Evolutionary conservation across 1,140 invertebrate genomes (phyloP).

Genomic region (Drosophila ananassae): DNA sequence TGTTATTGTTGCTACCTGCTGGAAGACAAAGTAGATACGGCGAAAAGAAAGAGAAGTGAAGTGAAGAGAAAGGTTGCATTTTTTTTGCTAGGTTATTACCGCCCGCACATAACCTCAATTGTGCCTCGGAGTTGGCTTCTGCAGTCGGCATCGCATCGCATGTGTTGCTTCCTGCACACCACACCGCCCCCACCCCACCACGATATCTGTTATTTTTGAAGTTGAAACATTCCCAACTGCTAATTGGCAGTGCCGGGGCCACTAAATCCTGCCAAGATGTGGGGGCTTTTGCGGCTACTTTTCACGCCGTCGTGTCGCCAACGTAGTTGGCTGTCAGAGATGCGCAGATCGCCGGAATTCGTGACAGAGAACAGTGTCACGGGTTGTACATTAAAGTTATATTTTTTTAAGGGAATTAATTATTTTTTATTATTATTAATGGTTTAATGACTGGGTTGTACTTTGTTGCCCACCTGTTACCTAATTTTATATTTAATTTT

Average conservation of each 20-base stretch:
- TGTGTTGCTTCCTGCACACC: conserved; percentile 37
- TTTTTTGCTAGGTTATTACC: conserved; percentile 40
- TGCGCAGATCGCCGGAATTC: not conserved
- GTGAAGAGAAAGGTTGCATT: conserved; percentile 27
- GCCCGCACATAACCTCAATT: conserved; percentile 51
- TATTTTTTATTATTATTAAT: no score
- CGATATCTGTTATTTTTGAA: conserved; percentile 11
- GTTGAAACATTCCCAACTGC: conserved; percentile 4
- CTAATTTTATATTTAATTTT: no score
- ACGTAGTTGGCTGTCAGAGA: not conserved
- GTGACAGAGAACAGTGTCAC: not conserved
- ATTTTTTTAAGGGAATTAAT: no score
- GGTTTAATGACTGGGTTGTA: no score
- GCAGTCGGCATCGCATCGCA: conserved; percentile 50
- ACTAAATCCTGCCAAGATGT: conserved; percentile 14
- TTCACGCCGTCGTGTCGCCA: conserved; percentile 45
- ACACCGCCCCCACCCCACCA: no score
- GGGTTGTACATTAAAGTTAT: not conserved
- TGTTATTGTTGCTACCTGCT: conserved; percentile 48
- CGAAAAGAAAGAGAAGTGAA: not conserved
- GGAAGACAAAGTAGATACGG: conserved; percentile 7
- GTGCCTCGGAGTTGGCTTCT: not conserved
- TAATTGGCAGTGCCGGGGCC: conserved; percentile 27
- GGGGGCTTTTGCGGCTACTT: conserved; percentile 18
- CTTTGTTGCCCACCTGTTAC: no score